Evolutionary conservation across 2,113 vertebrate species (phyloP).

Genomic region (Tachycineta bicolor): DNA sequence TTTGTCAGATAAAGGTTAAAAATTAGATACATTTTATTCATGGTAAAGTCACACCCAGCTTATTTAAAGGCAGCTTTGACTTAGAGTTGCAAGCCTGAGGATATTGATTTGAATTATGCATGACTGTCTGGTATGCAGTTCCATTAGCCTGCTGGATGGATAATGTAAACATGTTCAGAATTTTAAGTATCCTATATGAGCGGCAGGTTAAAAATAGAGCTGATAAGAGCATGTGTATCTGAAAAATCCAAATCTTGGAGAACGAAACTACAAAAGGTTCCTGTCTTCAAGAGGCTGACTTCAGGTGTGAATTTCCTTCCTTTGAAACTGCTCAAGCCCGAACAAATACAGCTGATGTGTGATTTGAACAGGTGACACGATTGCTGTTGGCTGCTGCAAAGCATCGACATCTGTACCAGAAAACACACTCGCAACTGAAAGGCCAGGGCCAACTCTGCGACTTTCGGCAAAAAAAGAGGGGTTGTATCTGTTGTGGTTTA

Average conservation of each 20-base stretch:
- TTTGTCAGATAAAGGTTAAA: conserved; percentile 78
- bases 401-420: neutral
- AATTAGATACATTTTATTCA: conserved; percentile 76
- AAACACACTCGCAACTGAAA: neutral
- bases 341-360: neutral
- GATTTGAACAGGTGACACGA: neutral
- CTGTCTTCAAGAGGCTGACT: conserved; percentile 49
- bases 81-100: conserved; percentile 80
- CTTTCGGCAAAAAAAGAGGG: neutral
- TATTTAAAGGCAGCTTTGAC: conserved; percentile 81
- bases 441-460: neutral
- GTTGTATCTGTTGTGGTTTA: neutral
- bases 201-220: conserved; percentile 82
- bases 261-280: conserved; percentile 36
- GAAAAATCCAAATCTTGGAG: conserved; percentile 68
- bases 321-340: conserved; percentile 2
- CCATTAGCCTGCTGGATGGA: conserved; percentile 80
- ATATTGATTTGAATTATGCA: conserved; percentile 84
- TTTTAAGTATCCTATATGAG: conserved; percentile 80
- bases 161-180: conserved; percentile 83
- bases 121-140: conserved; percentile 81
- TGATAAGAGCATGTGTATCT: conserved; percentile 75
- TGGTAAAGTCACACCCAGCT: conserved; percentile 78
- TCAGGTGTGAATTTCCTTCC: conserved; percentile 11
- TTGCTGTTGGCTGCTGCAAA: neutral